phyloP scores from a whole-genome alignment of 2,888 invertebrate species.

The Andrena minutula region DNA sequence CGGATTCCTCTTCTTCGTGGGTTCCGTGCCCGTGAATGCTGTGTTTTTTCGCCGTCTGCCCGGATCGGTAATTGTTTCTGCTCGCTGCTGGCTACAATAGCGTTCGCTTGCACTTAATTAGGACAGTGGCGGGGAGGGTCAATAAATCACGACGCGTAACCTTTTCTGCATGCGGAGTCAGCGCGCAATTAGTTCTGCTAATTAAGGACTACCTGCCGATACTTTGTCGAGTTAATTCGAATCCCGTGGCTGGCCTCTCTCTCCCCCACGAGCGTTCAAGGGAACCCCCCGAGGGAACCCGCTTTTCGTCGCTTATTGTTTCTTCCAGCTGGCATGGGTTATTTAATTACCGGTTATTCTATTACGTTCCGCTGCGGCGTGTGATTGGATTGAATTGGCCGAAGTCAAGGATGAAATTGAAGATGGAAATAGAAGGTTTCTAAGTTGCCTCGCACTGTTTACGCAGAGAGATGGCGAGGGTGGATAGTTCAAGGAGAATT shows the following conservation, averaged over 20 bases:
- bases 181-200: slow-evolving; percentile 80
- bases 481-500: background rate
- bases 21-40: slow-evolving; percentile 61
- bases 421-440: slow-evolving; percentile 17
- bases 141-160: slow-evolving; percentile 81
- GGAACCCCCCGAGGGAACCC: slow-evolving; percentile 50
- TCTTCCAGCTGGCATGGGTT: slow-evolving; percentile 44
- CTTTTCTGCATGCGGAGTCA: slow-evolving; percentile 78
- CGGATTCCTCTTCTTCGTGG: slow-evolving; percentile 56
- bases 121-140: slow-evolving; percentile 74
- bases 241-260: slow-evolving; percentile 64
- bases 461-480: background rate
- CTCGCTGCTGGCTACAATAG: slow-evolving; percentile 68
- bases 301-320: slow-evolving; percentile 56
- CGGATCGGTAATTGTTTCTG: slow-evolving; percentile 70
- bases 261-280: slow-evolving; percentile 1
- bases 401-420: slow-evolving; percentile 20
- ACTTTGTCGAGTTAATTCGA: slow-evolving; percentile 81
- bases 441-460: background rate
- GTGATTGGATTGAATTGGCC: slow-evolving; percentile 38
- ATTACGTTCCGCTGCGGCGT: slow-evolving; percentile 26
- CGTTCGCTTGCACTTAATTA: slow-evolving; percentile 80
- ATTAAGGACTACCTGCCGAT: slow-evolving; percentile 81
- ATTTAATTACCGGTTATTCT: slow-evolving; percentile 56
- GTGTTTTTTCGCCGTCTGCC: slow-evolving; percentile 59